Conservation (phyloP, 2,797 vertebrate species). For the Xenops minutus region DNA sequence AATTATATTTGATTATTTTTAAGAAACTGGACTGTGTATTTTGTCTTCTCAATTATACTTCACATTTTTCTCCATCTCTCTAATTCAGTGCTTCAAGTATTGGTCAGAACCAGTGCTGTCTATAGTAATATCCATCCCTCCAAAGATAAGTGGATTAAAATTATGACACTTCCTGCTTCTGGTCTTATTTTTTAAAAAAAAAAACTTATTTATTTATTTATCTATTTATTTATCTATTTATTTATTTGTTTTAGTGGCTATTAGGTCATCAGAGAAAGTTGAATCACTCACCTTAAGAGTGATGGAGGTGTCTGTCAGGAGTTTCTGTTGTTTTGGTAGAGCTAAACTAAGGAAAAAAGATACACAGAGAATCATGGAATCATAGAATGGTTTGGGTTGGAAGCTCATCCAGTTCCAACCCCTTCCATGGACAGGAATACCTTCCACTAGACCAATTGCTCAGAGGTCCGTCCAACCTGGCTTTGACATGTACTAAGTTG, state of each 20-base stretch:
- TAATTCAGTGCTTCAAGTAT: neutral
- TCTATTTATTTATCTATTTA: no score
- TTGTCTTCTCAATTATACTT: neutral
- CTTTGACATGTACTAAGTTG: neutral
- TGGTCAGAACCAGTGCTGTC: neutral
- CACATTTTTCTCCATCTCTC: neutral
- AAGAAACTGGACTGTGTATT: neutral
- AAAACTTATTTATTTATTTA: no score
- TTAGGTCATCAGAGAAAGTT: neutral
- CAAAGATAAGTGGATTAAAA: neutral
- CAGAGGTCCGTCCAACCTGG: neutral
- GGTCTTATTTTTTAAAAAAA: fast-evolving
- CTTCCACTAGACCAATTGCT: neutral
- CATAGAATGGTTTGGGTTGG: neutral
- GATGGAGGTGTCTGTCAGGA: neutral
- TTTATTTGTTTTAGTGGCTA: neutral
- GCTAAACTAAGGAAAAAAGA: neutral
- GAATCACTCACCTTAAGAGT: neutral
- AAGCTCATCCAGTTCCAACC: neutral
- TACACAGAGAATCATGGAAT: neutral
- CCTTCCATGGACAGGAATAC: neutral
- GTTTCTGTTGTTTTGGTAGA: neutral
- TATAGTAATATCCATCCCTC: neutral
- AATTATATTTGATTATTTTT: neutral
- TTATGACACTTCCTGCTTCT: neutral